Base-by-base conservation (phyloP, 2,888 invertebrate species). In the Drosophila parthenogenetica region DNA sequence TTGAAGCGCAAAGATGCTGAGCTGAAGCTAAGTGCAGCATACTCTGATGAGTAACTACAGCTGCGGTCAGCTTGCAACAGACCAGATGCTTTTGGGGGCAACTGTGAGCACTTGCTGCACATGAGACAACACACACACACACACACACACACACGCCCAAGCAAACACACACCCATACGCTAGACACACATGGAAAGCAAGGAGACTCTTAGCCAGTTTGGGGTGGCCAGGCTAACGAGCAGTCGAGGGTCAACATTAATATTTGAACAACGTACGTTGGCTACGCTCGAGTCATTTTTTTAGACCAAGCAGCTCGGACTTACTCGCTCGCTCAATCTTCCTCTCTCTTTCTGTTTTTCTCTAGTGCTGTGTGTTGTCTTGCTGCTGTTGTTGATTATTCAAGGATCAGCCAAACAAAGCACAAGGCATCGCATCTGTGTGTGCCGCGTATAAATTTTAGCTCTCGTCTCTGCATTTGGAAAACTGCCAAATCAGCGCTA, bases 401-500 rank as follows among this genome's bases (percentile, higher is more conserved):
- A 87, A 87, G 85, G 81, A 85, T 87, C 89, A 89, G 77, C 74
- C 79, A 85, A 85, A 87, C 89, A 85, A 85, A 87, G 87, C 87
- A 83, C 84, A 88, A 83, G 87, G 79, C 81, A 76, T 68, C 60
- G 59, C 69, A 86, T 60, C 81, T 80, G 73, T 81, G 60, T 69
- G 74, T 40, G 45, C 32, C 39, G 58, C 66, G 83, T 77, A 83
- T 83, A 83, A 77, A 88, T 86, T 88, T 82, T 68, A 43, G 77
- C 62, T 16, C 39, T 42, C 59, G 11, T 42, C 39, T 58, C 29
- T 14, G 14, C 1, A 49, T 35, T 39, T 58, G 39, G 54, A 76
- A 69, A 75, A 63, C 78, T 60, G 83, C 89, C 71, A 87, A 83
- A 88, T 83, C 83, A 83, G 83, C 89, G 35, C 35, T 13, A 86